Evolutionary conservation across 1,140 invertebrate species (phyloP), one percentile per base, ranked within the genome.

Genomic region (Drosophila insularis): DNA sequence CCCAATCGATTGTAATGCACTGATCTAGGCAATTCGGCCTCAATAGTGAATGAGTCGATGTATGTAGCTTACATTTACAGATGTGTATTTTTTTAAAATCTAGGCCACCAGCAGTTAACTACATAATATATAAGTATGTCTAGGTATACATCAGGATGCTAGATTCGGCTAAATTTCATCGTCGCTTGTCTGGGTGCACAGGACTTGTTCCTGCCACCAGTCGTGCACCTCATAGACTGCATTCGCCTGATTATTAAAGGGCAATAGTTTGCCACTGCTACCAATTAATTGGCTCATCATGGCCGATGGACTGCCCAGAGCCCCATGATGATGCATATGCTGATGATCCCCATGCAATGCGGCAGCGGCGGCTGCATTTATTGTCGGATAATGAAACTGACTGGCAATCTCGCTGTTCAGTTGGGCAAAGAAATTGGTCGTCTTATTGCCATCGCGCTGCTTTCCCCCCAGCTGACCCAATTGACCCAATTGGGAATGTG

Each of bases 131-230:
- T 76, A 75, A 6, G 14, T 43, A 7, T 40, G 4, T 0, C 2
- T 43, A 14, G 10, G 19, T 50, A 7, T 21, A 17, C 10, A 68
- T 74, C 19, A 46, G 39, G 27, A 35, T 50, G 40, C 27, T 32
- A 3, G 32, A 19, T n/a, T 35, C 2, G 21, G 63, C 55, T 74
- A 89, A 27, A 87, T 64, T 71, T 94, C 93, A 17, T 94, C 94
- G 37, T 94, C 94, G 66, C 94, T 94, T 17, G 92, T 93, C 61
- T 94, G 93, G 13, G 93, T 93, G 77, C 93, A 93, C 11, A 93
- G 92, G 10, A 95, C 91, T 90, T 95, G 95, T 69, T 95, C 94
- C 60, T 93, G 92, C 94, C 94, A 95, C 94, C 94, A 95, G 77
- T 95, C 94, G 43, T 93, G 93, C 27, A 95, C 94, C 81, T 95